phyloP scores from a whole-genome alignment of 2,888 invertebrate genomes.

The Branchellion lobata region DNA sequence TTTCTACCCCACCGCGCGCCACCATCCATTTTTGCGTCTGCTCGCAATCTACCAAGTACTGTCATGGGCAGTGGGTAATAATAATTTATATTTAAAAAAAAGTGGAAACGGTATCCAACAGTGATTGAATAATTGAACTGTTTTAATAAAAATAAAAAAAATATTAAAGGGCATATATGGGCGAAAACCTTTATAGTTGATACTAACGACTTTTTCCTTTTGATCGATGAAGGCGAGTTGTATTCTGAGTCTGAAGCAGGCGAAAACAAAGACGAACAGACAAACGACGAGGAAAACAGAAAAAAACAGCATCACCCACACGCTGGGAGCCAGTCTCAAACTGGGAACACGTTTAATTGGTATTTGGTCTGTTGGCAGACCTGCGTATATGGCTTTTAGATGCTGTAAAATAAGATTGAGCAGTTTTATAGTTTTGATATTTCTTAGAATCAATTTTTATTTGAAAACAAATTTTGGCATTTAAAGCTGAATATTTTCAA shows the following conservation, averaged over 20 bases:
- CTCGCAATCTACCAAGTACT: slow-evolving; percentile 32
- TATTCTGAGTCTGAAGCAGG: neutral
- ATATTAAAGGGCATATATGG: too few species aligned
- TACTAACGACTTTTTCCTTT: slow-evolving; percentile 35
- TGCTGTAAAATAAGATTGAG: too few species aligned
- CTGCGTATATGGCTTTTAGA: neutral
- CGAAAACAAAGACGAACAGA: slow-evolving; percentile 1
- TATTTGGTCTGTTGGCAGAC: slow-evolving; percentile 31
- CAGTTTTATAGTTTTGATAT: too few species aligned
- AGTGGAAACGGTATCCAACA: too few species aligned
- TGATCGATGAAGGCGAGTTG: slow-evolving; percentile 8
- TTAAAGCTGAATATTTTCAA: too few species aligned
- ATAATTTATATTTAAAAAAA: too few species aligned
- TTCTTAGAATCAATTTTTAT: too few species aligned
- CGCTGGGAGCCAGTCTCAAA: neutral
- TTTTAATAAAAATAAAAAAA: neutral
- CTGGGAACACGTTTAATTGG: neutral
- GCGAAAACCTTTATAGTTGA: too few species aligned
- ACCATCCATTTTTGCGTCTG: neutral
- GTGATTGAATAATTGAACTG: slow-evolving; percentile 5
- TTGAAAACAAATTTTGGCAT: too few species aligned
- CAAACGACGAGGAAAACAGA: slow-evolving; percentile 17
- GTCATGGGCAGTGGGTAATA: neutral
- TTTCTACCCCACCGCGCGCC: neutral
- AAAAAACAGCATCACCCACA: slow-evolving; percentile 12